A percentile compares a stretch with the other conserved stretches of the same genome.
Evolutionary conservation across 2,888 invertebrate genomes (phyloP).

Genomic region (Caenorhabditis sp.): DNA sequence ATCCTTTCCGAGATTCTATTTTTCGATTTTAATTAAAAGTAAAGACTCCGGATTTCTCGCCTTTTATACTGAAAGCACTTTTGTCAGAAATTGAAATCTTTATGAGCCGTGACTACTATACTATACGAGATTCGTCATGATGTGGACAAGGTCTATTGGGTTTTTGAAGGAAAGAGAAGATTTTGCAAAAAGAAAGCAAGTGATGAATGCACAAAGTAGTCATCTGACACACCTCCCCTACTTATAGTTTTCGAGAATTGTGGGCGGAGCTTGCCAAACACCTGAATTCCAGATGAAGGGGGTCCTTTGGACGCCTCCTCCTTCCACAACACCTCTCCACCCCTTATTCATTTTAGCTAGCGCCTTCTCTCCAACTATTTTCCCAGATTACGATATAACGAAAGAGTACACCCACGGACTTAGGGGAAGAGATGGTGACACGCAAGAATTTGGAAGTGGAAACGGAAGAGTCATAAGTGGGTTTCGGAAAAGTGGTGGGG

Average conservation of each 20-base stretch:
- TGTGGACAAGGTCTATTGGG: constrained; percentile 22
- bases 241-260: constrained; percentile 33
- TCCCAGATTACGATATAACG: constrained; percentile 47
- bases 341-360: not conserved
- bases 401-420: constrained; percentile 52
- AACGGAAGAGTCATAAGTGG: constrained; percentile 34
- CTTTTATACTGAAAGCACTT: constrained; percentile 13
- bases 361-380: constrained; percentile 15
- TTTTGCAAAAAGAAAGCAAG: constrained; percentile 18
- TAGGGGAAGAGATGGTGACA: constrained; percentile 1
- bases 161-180: not conserved
- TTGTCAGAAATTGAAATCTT: constrained; percentile 15
- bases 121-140: constrained; percentile 1
- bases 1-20: constrained; percentile 4
- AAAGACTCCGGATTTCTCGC: not conserved
- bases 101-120: constrained; percentile 28
- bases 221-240: constrained; percentile 2
- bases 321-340: not conserved
- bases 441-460: constrained; percentile 28
- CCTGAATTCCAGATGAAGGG: constrained; percentile 44
- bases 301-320: constrained; percentile 31
- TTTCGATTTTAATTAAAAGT: constrained; percentile 49
- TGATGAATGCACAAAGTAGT: constrained; percentile 1
- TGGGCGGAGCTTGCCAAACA: constrained; percentile 44
- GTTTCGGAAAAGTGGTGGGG: constrained; percentile 23